A percentile compares a stretch with the other conserved stretches of the same genome.
Evolutionary conservation across 1,140 invertebrate genomes (phyloP).

Genomic region (Drosophila auraria): DNA sequence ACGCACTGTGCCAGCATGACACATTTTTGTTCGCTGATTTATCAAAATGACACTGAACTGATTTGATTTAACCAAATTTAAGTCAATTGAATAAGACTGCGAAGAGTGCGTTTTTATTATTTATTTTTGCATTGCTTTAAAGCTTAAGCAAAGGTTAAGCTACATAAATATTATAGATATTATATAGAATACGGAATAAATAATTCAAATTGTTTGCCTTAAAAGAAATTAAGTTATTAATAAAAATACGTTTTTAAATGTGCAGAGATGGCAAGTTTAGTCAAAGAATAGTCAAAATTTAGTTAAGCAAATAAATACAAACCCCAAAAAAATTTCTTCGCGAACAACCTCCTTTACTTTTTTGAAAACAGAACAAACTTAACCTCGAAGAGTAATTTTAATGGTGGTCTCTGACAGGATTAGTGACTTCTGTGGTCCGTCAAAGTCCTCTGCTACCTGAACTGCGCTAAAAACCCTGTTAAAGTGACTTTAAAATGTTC

Average conservation of each 20-base stretch:
- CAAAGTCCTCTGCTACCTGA: neutral
- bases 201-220: neutral
- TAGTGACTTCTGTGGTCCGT: neutral
- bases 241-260: too few species aligned
- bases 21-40: slow-evolving; percentile 57
- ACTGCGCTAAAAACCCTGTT: neutral
- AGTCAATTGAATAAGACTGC: slow-evolving; percentile 66
- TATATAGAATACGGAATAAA: neutral
- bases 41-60: slow-evolving; percentile 75
- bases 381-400: neutral
- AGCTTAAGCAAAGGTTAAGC: neutral
- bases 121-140: slow-evolving; percentile 12
- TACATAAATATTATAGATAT: neutral
- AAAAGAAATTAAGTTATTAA: too few species aligned
- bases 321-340: neutral
- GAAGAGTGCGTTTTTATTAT: neutral
- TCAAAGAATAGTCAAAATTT: too few species aligned
- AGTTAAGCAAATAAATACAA: neutral
- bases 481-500: slow-evolving; percentile 58
- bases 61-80: slow-evolving; percentile 67
- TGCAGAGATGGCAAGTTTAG: too few species aligned
- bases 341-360: neutral
- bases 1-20: slow-evolving; percentile 32
- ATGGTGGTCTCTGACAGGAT: neutral
- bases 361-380: neutral